A percentile compares a stretch with the other conserved stretches of the same genome.
These are phyloP conservation scores for Leptopilina syphax DNA, from an alignment of 2,888 invertebrate species.

Conservation along the genomic window DNA sequence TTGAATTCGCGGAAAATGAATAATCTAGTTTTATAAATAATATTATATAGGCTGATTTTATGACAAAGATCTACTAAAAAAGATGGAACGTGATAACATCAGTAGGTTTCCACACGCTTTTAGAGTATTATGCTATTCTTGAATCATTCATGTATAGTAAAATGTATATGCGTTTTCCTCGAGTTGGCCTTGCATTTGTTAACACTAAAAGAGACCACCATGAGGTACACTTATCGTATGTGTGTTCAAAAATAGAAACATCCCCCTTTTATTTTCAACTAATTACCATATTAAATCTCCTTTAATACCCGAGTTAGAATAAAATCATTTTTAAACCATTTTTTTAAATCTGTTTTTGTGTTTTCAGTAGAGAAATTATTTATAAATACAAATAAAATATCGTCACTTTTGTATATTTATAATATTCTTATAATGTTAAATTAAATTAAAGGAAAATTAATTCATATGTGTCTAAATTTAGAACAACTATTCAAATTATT, in stretches of 20 bases:
- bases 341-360: too few relatives aligned
- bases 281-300: too few relatives aligned
- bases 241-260: slow-evolving; percentile 7
- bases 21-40: too few relatives aligned
- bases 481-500: not conserved
- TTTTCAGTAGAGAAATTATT: not conserved
- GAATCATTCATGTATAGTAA: slow-evolving; percentile 21
- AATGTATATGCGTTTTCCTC: slow-evolving; percentile 22
- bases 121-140: not conserved
- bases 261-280: not conserved
- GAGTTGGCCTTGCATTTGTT: slow-evolving; percentile 24
- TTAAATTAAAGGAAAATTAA: not conserved
- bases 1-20: too few relatives aligned
- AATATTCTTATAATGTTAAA: not conserved
- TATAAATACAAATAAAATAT: not conserved
- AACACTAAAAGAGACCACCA: slow-evolving; percentile 14
- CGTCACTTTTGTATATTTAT: not conserved
- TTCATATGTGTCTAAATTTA: not conserved
- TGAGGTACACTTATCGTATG: not conserved
- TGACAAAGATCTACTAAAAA: slow-evolving; percentile 24
- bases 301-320: too few relatives aligned
- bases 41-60: not conserved
- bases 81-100: slow-evolving; percentile 9
- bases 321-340: too few relatives aligned
- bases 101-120: slow-evolving; percentile 1